phyloP scores from a whole-genome alignment of 2,888 invertebrate genomes.

The Gerris lacustris region DNA sequence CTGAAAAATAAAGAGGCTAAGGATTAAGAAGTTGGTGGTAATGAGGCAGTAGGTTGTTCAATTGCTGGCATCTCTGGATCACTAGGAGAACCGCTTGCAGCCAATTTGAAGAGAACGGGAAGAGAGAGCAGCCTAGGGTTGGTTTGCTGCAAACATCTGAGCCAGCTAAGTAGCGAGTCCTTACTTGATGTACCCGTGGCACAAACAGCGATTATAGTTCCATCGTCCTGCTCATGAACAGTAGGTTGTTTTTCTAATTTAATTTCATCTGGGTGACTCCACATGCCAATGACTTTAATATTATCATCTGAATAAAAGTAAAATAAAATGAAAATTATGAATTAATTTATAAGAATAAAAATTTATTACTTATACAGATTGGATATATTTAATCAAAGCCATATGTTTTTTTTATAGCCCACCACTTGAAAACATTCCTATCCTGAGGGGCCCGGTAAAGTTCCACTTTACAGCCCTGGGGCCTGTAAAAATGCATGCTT shows the following conservation, averaged over 20 bases:
- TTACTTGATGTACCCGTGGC: constrained; percentile 82
- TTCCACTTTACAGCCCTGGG: too few species aligned
- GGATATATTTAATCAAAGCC: too few species aligned
- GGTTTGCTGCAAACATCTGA: constrained; percentile 35
- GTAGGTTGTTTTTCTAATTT: constrained; percentile 37
- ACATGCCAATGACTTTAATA: neutral
- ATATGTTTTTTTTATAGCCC: too few species aligned
- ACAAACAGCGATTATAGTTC: constrained; percentile 73
- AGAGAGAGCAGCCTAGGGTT: constrained; percentile 60
- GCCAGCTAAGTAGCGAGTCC: constrained; percentile 87
- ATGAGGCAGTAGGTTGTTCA: neutral
- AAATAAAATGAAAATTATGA: neutral
- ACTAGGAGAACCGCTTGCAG: neutral
- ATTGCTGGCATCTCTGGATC: neutral
- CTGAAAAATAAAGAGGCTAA: too few species aligned
- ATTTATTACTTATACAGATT: too few species aligned
- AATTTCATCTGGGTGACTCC: neutral
- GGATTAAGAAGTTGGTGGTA: neutral
- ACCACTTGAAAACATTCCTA: too few species aligned
- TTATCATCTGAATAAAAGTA: constrained; percentile 12
- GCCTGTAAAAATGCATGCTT: too few species aligned
- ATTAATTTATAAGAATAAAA: neutral
- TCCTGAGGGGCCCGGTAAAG: too few species aligned
- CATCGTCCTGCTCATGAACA: constrained; percentile 87
- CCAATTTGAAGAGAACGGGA: constrained; percentile 73